Conservation (phyloP, 2,113 vertebrate genomes). For the Hucho hucho region DNA sequence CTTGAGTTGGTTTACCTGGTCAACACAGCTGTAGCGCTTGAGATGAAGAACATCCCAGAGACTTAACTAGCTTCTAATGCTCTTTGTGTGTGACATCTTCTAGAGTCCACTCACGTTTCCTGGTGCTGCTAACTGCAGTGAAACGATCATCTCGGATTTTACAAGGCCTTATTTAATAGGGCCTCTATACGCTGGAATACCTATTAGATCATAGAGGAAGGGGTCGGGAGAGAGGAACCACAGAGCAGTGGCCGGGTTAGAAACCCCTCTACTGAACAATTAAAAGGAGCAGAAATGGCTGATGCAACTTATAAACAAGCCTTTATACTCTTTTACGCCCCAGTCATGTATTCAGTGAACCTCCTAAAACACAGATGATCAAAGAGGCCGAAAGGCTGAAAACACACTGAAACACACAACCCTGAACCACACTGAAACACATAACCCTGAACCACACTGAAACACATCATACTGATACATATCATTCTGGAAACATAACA, state of each 20-base stretch:
- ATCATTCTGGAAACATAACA: too few relatives aligned
- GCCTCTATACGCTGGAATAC: constrained; percentile 2
- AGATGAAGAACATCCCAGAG: not conserved
- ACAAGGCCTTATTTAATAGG: constrained; percentile 34
- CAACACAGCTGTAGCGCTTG: not conserved
- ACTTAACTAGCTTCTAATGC: not conserved
- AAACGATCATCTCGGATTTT: constrained; percentile 32
- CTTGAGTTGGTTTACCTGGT: too few relatives aligned
- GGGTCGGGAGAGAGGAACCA: not conserved
- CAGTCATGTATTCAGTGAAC: not conserved
- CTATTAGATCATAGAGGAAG: constrained; percentile 24
- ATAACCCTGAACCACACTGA: not conserved
- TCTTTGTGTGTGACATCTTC: not conserved
- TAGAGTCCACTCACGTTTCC: constrained; percentile 24
- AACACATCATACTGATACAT: too few relatives aligned
- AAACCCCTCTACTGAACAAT: not conserved
- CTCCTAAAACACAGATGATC: not conserved
- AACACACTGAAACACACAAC: not conserved
- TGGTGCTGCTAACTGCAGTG: constrained; percentile 16
- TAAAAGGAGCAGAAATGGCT: not conserved
- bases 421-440: too few relatives aligned
- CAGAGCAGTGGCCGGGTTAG: not conserved
- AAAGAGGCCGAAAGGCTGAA: not conserved
- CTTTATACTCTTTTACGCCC: not conserved
- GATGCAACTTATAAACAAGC: not conserved